Conservation (phyloP, 2,113 vertebrate genomes). For the Bubalus kerabau region DNA sequence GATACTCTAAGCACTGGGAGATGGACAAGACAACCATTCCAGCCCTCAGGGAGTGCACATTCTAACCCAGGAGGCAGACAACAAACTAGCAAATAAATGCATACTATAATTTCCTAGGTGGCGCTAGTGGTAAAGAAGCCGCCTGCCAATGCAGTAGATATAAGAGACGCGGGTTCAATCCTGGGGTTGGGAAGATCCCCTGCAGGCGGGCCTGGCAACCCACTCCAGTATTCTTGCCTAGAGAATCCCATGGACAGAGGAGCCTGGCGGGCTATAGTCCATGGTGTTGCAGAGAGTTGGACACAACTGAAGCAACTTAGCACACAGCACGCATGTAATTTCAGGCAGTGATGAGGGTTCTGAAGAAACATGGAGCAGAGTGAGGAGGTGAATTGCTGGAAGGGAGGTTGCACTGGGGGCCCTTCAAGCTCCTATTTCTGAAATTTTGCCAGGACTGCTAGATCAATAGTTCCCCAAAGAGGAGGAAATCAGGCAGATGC, state of each 20-base stretch:
- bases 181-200: background rate
- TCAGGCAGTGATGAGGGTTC: background rate
- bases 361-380: background rate
- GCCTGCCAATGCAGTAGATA: background rate
- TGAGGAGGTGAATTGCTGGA: background rate
- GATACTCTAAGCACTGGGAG: background rate
- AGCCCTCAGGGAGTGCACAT: background rate
- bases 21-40: background rate
- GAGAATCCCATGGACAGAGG: background rate
- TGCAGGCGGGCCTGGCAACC: background rate
- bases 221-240: background rate
- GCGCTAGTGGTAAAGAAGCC: background rate
- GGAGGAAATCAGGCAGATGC: background rate
- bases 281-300: background rate
- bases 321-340: background rate
- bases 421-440: background rate
- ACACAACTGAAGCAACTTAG: background rate
- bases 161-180: rapidly evolving
- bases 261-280: background rate
- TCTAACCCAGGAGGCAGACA: background rate
- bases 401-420: background rate
- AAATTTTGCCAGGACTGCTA: background rate
- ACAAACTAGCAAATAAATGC: background rate
- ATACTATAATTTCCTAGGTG: background rate
- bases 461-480: background rate